Evolutionary conservation across 2,888 invertebrate species (phyloP).

Genomic region (Norana najaformis): DNA sequence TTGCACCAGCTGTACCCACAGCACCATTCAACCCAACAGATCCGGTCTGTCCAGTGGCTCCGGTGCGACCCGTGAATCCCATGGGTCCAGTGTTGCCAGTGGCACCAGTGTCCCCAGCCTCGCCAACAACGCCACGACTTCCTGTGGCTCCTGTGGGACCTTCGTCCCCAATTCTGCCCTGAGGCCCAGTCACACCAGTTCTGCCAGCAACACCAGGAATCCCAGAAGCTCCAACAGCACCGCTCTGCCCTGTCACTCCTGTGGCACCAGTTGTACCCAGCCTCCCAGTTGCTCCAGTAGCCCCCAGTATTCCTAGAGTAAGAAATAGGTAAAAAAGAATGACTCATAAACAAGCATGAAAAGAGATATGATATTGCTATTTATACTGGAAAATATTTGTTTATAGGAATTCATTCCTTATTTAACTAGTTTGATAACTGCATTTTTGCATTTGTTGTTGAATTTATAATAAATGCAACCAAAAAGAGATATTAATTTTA

Average conservation of each 20-base stretch:
- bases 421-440: background rate
- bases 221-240: background rate
- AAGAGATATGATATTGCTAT: no score
- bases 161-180: slow-evolving; percentile 66
- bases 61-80: slow-evolving; percentile 23
- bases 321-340: background rate
- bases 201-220: background rate
- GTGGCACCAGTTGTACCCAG: background rate
- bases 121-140: slow-evolving; percentile 26
- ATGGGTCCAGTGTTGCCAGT: slow-evolving; percentile 14
- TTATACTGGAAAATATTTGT: no score
- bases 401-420: no score
- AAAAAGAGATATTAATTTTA: no score
- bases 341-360: background rate
- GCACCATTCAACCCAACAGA: background rate
- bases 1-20: background rate
- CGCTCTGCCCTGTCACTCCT: background rate
- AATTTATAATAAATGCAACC: background rate
- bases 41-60: slow-evolving; percentile 21
- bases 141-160: slow-evolving; percentile 36
- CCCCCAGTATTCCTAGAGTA: background rate
- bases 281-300: background rate
- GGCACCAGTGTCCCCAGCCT: slow-evolving; percentile 28
- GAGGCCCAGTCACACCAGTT: background rate
- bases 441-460: background rate